Evolutionary conservation across 2,113 vertebrate species (phyloP), one percentile per base, ranked within the genome.

Genomic region (Myotis lucifugus): DNA sequence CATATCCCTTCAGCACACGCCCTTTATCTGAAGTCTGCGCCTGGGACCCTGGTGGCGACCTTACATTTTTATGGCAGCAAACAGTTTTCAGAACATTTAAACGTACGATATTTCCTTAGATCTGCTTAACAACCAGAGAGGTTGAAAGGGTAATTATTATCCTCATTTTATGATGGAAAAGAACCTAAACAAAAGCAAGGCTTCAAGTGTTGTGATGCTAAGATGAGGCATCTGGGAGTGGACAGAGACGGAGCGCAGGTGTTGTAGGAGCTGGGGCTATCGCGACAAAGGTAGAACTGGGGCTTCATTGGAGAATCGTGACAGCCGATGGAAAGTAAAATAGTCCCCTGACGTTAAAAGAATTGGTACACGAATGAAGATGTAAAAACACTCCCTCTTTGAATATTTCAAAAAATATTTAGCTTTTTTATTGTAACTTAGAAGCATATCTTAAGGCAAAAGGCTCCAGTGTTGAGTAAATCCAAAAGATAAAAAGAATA

Each of bases 371-470:
- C 18, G 6, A 59, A 40, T 66, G 48, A 77, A 95, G 96, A 90
- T 92, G 95, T 94, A 93, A 95, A 97, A 90, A 87, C 6, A 19
- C 17, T 85, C 50, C 66, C 19, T 64, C 77, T 92, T 92, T 94
- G 78, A 88, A 70, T 93, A 91, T 86, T 78, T 95, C 66, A 50
- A 88, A 56, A 90, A 96, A 59, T 61, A 95, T 76, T 85, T 96
- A 66, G 78, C 91, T 83, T 97, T 95, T 93, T 96, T 96, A 70
- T 84, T 88, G 42, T 93, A 96, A 83, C 69, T 93, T 93, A 83
- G 90, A 97, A 96, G 87, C 74, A 83, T 94, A 69, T 92, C 91
- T 97, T 93, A 92, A 95, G 67, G 66, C 34, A 85, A 96, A 90
- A 94, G 23, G 2, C 72, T 93, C 90, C 91, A 90, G 88, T 86